phyloP scores from a whole-genome alignment of 1,140 invertebrate species.

The Lanistes nyassanus region DNA sequence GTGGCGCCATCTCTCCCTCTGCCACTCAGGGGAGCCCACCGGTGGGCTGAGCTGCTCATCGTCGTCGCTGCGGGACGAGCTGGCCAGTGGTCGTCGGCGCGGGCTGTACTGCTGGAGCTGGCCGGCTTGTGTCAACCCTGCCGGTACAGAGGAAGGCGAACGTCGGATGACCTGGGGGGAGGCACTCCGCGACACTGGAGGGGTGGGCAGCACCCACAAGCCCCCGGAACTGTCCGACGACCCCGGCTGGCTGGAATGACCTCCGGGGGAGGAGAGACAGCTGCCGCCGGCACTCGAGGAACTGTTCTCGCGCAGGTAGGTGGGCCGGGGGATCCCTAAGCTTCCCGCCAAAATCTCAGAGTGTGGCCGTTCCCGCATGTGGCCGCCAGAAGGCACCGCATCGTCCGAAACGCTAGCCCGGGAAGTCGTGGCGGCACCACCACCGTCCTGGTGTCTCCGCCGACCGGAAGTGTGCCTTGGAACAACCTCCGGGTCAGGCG shows the following conservation, averaged over 20 bases:
- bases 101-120: background rate
- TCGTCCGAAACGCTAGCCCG: background rate
- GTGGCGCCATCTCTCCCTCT: constrained; percentile 40
- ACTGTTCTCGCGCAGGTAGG: constrained; percentile 48
- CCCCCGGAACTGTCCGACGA: constrained; percentile 38
- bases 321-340: constrained; percentile 51
- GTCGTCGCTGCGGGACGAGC: constrained; percentile 9
- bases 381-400: background rate
- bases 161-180: constrained; percentile 33
- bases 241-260: constrained; percentile 32
- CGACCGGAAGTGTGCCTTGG: constrained; percentile 26
- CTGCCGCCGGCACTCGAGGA: constrained; percentile 30
- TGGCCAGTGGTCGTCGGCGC: constrained; percentile 2
- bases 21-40: constrained; percentile 35
- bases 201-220: constrained; percentile 35
- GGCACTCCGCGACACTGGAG: constrained; percentile 34
- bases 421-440: background rate
- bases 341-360: constrained; percentile 40
- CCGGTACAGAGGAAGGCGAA: background rate
- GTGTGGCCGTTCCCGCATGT: constrained; percentile 31
- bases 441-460: background rate
- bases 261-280: constrained; percentile 38
- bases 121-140: too few relatives aligned
- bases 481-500: constrained; percentile 36
- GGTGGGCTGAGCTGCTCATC: constrained; percentile 17